Evolutionary conservation across 2,113 vertebrate genomes (phyloP).

Genomic region (Chionodraco myersi): DNA sequence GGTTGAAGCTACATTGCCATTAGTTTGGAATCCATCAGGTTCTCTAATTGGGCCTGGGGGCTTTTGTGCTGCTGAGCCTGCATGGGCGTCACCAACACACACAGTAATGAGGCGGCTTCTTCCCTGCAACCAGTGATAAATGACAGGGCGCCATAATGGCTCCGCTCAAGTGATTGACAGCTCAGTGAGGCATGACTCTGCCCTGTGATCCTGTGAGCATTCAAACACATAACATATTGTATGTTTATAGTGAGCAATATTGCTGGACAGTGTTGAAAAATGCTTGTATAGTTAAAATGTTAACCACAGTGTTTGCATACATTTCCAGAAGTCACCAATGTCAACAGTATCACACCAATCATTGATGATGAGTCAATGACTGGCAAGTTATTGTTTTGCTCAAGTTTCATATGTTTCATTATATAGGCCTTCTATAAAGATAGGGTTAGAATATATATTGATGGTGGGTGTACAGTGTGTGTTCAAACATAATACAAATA

Average conservation of each 20-base stretch:
- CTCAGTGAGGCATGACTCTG: conserved; percentile 6
- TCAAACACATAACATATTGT: background rate
- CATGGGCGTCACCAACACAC: conserved; percentile 34
- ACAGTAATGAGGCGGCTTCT: conserved; percentile 64
- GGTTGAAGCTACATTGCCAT: background rate
- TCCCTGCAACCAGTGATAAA: conserved; percentile 58
- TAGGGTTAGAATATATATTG: background rate
- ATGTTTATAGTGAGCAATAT: background rate
- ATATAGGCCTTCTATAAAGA: background rate
- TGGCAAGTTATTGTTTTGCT: background rate
- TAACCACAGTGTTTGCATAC: background rate
- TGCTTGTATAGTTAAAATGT: background rate
- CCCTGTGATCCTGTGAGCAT: background rate
- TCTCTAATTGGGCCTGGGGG: conserved; percentile 46
- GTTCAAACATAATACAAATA: background rate
- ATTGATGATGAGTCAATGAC: background rate
- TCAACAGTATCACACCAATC: background rate
- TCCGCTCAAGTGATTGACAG: conserved; percentile 60
- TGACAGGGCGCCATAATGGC: conserved; percentile 41
- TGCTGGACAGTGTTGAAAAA: background rate
- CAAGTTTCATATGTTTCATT: background rate
- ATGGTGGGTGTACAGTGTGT: background rate
- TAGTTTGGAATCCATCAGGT: conserved; percentile 33
- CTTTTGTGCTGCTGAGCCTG: conserved; percentile 35
- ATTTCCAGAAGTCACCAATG: background rate